Conservation (phyloP, 2,113 vertebrate genomes). For the Psettodes erumei region DNA sequence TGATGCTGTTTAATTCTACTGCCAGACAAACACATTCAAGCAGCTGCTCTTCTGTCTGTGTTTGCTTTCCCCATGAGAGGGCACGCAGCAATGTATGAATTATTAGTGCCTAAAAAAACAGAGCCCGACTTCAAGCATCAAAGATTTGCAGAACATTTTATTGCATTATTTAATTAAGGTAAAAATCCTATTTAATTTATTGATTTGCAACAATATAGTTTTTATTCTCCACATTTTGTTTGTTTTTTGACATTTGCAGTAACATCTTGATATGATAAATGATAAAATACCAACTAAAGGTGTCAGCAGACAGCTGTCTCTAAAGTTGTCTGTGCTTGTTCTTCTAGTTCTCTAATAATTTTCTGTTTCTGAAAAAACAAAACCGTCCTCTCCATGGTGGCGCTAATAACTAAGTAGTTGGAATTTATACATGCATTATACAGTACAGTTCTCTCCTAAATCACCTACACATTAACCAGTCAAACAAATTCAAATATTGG, state of each 20-base stretch:
- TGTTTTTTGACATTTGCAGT: not conserved
- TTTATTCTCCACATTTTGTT: not conserved
- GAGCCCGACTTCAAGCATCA: not conserved
- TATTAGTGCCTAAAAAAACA: not conserved
- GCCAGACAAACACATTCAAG: conserved; percentile 21
- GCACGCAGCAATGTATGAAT: not conserved
- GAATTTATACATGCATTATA: not conserved
- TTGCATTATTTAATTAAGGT: not conserved
- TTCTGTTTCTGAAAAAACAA: not conserved
- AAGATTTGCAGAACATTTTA: not conserved
- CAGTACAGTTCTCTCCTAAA: not conserved
- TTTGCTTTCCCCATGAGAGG: conserved; percentile 5
- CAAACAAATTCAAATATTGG: not conserved
- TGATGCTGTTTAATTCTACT: conserved; percentile 12
- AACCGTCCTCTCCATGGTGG: no score
- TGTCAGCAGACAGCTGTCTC: not conserved
- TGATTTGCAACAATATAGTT: no score
- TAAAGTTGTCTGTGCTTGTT: not conserved
- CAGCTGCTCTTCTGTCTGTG: conserved; percentile 34
- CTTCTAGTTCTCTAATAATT: not conserved
- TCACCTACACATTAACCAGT: not conserved
- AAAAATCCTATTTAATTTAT: no score
- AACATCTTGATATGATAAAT: not conserved
- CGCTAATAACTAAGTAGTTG: not conserved
- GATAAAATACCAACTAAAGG: not conserved